phyloP scores from a whole-genome alignment of 2,888 invertebrate genomes.

The Mamestra brassicae region DNA sequence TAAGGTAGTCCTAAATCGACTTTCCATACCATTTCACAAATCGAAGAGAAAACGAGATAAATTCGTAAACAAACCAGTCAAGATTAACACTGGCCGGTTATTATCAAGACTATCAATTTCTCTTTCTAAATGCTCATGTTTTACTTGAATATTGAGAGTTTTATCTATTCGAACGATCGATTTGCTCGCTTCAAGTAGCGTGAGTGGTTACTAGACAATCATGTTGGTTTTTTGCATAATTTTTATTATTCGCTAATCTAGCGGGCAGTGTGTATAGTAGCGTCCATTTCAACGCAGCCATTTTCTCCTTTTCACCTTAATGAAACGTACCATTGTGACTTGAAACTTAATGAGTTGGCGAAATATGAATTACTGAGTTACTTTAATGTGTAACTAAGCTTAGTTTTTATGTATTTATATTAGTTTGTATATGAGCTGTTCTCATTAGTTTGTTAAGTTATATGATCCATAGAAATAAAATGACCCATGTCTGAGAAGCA shows the following conservation, averaged over 20 bases:
- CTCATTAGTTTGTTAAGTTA: too few relatives aligned
- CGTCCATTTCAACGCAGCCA: constrained; percentile 49
- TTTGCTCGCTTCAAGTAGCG: constrained; percentile 23
- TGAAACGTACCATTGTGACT: constrained; percentile 72
- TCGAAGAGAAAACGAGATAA: constrained; percentile 54
- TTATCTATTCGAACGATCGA: constrained; percentile 48
- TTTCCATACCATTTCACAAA: constrained; percentile 53
- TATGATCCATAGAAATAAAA: too few relatives aligned
- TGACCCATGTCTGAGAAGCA: too few relatives aligned
- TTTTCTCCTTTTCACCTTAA: constrained; percentile 79
- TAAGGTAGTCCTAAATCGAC: constrained; percentile 37
- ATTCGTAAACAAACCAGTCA: constrained; percentile 53
- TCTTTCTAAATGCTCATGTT: constrained; percentile 57
- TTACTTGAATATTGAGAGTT: constrained; percentile 43
- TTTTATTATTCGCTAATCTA: constrained; percentile 49
- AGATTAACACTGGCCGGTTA: constrained; percentile 45
- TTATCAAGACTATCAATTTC: constrained; percentile 57
- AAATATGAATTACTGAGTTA: constrained; percentile 18
- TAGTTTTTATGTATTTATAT: not conserved
- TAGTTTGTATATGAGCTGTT: not conserved
- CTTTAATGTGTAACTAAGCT: not conserved
- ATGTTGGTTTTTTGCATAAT: constrained; percentile 56
- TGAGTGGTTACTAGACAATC: constrained; percentile 29
- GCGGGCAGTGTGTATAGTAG: constrained; percentile 37
- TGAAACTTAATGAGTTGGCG: constrained; percentile 46